Base-by-base conservation (phyloP, 2,113 vertebrate genomes). In the Gymnogyps californianus region DNA sequence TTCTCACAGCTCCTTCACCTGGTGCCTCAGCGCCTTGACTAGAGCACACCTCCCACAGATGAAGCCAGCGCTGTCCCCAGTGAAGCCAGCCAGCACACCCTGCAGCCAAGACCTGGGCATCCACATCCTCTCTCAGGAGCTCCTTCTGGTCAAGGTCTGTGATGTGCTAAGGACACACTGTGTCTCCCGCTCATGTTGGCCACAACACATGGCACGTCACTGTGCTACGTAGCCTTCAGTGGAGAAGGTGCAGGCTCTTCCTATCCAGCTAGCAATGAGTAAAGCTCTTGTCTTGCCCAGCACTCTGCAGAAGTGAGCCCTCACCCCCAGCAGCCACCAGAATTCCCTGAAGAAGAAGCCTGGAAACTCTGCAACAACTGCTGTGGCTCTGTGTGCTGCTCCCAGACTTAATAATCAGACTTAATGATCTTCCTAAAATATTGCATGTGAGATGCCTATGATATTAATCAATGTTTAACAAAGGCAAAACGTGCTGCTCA, bases 391-490 rank as follows among this genome's bases (percentile, higher is more conserved):
- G 8, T 52, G 40, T 49, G 64, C 65, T 94, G 81, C 70, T 94
- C 74, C 57, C 57, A 78, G 70, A 47, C 61, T 87, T 89, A 78
- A 89, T 82, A 91, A 95, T 84, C 72, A 87, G 80, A 49, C 74
- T 87, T 90, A 84, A 90, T 72, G 77, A 89, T 92, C 59, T 67
- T 38, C 55, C 52, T 78, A 84, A 96, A 94, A 86, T 88, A 94
- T 77, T 74, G 66, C 72, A 10, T 51, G 64, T 20, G 72, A 82
- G 72, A 44, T 69, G 89, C 77, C 77, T 49, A 9, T 72, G 61
- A 71, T 76, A 95, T 96, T 93, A 89, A 96, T 91, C 91, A 95
- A 51, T 91, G 84, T 87, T 95, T 94, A 95, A 94, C 94, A 96
- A 83, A 82, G 93, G 83, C 70, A 81, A 67, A 84, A 79, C 85